A percentile compares a stretch with the other conserved stretches of the same genome.
Conservation (phyloP, 2,113 vertebrate species). For the Petrocephalus microphthalmus region DNA sequence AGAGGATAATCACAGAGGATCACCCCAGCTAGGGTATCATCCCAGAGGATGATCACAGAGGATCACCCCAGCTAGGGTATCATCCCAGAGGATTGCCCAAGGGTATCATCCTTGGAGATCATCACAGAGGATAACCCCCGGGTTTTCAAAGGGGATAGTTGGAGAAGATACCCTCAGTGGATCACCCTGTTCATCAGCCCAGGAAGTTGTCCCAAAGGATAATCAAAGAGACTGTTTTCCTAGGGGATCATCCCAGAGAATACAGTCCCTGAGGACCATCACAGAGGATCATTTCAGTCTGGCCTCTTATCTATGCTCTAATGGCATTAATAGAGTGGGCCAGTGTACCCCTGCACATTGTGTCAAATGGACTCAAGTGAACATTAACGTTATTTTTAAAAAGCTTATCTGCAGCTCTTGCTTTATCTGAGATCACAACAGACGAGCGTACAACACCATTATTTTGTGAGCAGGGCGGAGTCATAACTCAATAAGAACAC, state of each 20-base stretch:
- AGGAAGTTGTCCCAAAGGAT: no score
- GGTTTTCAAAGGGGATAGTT: not conserved
- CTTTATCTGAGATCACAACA: slow-evolving; percentile 48
- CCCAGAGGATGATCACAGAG: not conserved
- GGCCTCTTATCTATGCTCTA: not conserved
- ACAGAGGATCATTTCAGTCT: not conserved
- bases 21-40: not conserved
- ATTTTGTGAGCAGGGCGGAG: slow-evolving; percentile 54
- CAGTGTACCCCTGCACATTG: not conserved
- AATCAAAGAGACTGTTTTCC: no score
- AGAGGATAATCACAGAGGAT: not conserved
- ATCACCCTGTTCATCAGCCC: not conserved
- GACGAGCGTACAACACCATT: slow-evolving; percentile 57
- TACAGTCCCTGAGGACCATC: not conserved
- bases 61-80: not conserved
- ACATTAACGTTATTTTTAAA: not conserved
- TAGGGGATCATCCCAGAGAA: not conserved
- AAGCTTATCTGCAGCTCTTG: slow-evolving; percentile 28
- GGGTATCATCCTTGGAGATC: not conserved
- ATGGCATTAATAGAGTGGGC: not conserved
- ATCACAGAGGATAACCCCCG: not conserved
- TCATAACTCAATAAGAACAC: slow-evolving; percentile 71
- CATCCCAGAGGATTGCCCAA: not conserved
- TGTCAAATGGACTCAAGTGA: not conserved
- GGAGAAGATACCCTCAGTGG: not conserved